A percentile compares a stretch with the other conserved stretches of the same genome.
These are phyloP conservation scores for Echinops telfairi DNA, from an alignment of 2,113 vertebrate genomes.

Conservation along the genomic window DNA sequence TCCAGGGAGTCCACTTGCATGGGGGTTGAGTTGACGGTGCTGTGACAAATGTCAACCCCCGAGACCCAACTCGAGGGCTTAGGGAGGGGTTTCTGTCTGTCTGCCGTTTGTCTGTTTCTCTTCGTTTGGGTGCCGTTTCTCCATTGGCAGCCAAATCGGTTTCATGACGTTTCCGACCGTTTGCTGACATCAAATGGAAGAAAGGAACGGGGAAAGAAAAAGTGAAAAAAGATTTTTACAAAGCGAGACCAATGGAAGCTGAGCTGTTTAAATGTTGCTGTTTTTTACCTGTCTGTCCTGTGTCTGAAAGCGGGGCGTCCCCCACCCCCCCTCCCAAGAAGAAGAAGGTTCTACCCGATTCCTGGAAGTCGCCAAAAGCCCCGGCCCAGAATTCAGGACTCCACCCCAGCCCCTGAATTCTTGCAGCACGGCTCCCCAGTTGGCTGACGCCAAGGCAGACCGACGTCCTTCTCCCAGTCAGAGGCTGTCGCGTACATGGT, in stretches of 20 bases:
- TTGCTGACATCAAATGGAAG: constrained; percentile 86
- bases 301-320: constrained; percentile 87
- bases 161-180: constrained; percentile 87
- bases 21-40: constrained; percentile 87
- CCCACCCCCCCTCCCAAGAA: constrained; percentile 68
- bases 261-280: constrained; percentile 88
- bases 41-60: constrained; percentile 82
- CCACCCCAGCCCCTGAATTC: constrained; percentile 75
- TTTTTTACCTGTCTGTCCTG: constrained; percentile 88
- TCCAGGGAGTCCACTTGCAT: constrained; percentile 86
- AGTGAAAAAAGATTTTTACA: constrained; percentile 67
- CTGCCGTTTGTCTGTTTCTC: constrained; percentile 75
- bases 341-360: constrained; percentile 85
- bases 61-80: constrained; percentile 86
- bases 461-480: constrained; percentile 87
- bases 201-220: constrained; percentile 61
- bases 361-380: constrained; percentile 80
- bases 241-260: constrained; percentile 81
- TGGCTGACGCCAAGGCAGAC: constrained; percentile 87
- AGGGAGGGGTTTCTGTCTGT: constrained; percentile 82
- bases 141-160: constrained; percentile 84
- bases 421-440: constrained; percentile 86
- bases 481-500: constrained; percentile 88
- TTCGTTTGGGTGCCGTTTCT: constrained; percentile 76
- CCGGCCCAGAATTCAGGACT: constrained; percentile 81